Conservation (phyloP, 1,140 invertebrate genomes). For the Ips typographus region DNA sequence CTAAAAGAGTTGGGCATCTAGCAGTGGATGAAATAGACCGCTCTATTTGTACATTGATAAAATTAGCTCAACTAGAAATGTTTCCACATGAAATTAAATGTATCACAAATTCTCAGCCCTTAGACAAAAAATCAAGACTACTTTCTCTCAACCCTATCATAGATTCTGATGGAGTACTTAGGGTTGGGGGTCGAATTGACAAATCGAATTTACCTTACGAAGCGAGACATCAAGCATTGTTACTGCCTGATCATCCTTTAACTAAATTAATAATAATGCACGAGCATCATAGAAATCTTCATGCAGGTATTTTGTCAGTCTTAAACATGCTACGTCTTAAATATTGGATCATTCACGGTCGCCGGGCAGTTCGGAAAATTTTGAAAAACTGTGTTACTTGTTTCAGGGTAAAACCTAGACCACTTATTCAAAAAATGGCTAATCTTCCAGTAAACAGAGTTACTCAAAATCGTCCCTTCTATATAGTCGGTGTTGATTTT, state of each 20-base stretch:
- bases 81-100: background rate
- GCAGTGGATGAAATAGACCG: background rate
- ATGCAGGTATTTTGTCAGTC: background rate
- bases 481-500: conserved; percentile 49
- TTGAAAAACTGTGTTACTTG: conserved; percentile 12
- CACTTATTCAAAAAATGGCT: background rate
- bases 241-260: no score
- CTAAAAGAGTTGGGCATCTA: background rate
- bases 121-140: background rate
- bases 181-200: background rate
- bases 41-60: background rate
- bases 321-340: background rate
- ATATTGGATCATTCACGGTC: conserved; percentile 37
- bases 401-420: conserved; percentile 1
- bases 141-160: background rate
- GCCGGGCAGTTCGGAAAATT: conserved; percentile 4
- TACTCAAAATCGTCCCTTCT: conserved; percentile 44
- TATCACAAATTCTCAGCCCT: background rate
- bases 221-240: no score
- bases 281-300: no score
- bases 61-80: background rate
- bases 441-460: conserved; percentile 10
- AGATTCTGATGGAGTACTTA: background rate
- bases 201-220: background rate
- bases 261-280: no score